Evolutionary conservation across 2,888 invertebrate genomes (phyloP).

Genomic region (Mythimna lalbum): DNA sequence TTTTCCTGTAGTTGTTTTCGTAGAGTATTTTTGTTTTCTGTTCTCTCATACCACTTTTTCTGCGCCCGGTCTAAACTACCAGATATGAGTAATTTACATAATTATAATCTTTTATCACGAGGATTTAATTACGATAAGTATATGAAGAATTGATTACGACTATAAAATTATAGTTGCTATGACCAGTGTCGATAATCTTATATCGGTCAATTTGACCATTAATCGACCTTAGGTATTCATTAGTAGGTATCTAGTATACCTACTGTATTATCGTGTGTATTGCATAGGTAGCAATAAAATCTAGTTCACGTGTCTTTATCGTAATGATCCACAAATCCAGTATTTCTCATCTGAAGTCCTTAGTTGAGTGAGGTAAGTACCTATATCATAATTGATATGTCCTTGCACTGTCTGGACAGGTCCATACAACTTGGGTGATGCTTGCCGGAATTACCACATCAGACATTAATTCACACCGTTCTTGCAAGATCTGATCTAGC

Average conservation of each 20-base stretch:
- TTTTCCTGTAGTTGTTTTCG: conserved; percentile 8
- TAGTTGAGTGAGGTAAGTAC: background rate
- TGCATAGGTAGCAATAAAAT: background rate
- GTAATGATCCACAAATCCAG: background rate
- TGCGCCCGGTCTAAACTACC: too few species aligned
- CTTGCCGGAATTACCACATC: background rate
- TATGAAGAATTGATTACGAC: background rate
- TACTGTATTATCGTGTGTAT: background rate
- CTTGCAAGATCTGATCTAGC: background rate
- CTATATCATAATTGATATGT: background rate
- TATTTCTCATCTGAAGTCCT: background rate
- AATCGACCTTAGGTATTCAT: background rate
- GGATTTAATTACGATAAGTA: conserved; percentile 3
- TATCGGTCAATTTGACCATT: conserved; percentile 18
- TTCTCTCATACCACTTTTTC: too few species aligned
- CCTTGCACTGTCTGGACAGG: background rate
- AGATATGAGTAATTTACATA: background rate
- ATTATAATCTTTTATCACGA: conserved; percentile 2
- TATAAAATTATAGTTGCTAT: conserved; percentile 15
- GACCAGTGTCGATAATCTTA: background rate
- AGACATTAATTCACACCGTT: background rate
- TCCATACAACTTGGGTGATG: background rate
- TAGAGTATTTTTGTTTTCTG: background rate
- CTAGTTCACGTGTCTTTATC: background rate
- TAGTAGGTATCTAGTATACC: background rate